These are phyloP conservation scores for Oncorhynchus clarkii DNA, from an alignment of 2,113 vertebrate genomes.

Conservation along the genomic window DNA sequence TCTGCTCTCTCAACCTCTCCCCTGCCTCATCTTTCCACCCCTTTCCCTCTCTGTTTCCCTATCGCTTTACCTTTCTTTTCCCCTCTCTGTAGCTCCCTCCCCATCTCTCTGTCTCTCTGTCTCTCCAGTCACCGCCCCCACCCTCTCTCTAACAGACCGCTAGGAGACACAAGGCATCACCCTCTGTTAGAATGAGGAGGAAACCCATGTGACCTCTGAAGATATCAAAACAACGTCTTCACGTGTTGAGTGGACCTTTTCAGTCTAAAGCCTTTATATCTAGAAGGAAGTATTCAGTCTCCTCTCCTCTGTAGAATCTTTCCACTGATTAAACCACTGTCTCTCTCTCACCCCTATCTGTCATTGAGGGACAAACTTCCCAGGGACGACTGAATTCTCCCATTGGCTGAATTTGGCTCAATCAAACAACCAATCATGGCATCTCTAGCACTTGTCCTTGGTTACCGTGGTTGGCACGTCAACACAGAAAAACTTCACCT, in stretches of 20 bases:
- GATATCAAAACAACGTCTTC: neutral
- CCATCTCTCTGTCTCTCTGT: no score
- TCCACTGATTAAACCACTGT: constrained; percentile 33
- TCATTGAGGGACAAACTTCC: constrained; percentile 65
- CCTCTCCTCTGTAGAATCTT: neutral
- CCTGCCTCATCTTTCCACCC: neutral
- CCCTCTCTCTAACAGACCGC: neutral
- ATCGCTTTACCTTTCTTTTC: neutral
- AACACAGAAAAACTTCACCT: constrained; percentile 38
- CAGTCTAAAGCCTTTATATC: neutral
- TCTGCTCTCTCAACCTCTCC: neutral
- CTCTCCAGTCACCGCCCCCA: neutral
- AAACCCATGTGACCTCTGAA: neutral
- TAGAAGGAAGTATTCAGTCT: neutral
- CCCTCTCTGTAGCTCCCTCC: neutral
- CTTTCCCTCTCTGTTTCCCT: no score
- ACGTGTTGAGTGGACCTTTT: neutral
- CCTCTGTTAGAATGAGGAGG: neutral
- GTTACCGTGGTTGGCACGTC: constrained; percentile 64
- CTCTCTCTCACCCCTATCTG: constrained; percentile 39
- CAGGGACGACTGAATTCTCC: constrained; percentile 62
- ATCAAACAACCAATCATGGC: constrained; percentile 54
- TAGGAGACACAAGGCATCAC: neutral
- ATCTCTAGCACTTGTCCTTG: constrained; percentile 58
- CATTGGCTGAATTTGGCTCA: constrained; percentile 38